Conservation (phyloP, 2,888 invertebrate species). For the Punctoribates punctum region DNA sequence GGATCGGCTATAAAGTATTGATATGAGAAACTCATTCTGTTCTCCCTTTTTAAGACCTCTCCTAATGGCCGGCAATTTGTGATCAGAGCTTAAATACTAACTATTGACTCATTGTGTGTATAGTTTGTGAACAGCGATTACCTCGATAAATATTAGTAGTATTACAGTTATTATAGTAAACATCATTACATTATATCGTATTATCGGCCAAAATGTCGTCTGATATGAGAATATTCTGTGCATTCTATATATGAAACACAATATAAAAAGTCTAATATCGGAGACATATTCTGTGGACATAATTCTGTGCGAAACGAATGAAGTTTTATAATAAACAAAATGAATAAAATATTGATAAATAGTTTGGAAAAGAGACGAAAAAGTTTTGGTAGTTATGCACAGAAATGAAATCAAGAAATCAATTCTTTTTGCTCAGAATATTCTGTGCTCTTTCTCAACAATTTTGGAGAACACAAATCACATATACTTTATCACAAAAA, state of each 20-base stretch:
- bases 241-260: neutral
- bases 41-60: too few species aligned
- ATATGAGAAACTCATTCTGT: too few species aligned
- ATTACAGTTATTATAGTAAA: neutral
- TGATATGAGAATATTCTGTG: neutral
- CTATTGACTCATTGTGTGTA: neutral
- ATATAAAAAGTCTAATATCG: neutral
- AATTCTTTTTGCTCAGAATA: neutral
- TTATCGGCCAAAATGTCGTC: neutral
- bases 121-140: neutral
- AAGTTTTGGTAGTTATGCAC: neutral
- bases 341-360: slow-evolving; percentile 18
- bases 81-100: neutral
- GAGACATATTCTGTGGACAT: neutral
- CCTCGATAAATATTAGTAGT: neutral
- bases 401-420: neutral
- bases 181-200: neutral
- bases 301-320: neutral
- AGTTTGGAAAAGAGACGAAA: neutral
- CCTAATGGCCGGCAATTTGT: slow-evolving; percentile 9
- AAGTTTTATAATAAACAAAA: neutral
- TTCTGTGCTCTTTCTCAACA: neutral
- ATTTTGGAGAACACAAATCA: slow-evolving; percentile 4
- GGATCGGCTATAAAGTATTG: too few species aligned
- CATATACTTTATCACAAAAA: slow-evolving; percentile 16